Percentiles rank a stretch among this genome's conserved stretches.
Evolutionary conservation across 1,140 invertebrate genomes (phyloP).

Genomic region (Diorhabda carinulata): DNA sequence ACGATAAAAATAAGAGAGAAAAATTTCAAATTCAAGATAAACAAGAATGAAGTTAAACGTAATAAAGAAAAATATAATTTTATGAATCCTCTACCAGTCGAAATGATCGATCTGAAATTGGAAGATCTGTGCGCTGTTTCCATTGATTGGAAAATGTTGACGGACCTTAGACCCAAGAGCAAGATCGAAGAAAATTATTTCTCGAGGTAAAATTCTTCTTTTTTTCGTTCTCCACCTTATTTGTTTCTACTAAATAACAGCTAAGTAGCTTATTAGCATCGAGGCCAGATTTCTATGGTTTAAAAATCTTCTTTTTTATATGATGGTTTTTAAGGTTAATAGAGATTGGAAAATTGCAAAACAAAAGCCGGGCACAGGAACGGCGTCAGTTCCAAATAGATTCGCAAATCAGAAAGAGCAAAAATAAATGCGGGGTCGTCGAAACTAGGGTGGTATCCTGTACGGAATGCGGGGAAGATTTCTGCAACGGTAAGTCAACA

Average conservation of each 20-base stretch:
- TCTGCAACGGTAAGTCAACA: slow-evolving; percentile 63
- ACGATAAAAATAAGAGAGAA: slow-evolving; percentile 63
- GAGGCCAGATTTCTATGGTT: too few species aligned
- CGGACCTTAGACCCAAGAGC: slow-evolving; percentile 74
- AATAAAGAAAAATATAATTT: slow-evolving; percentile 62
- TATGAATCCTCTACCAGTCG: slow-evolving; percentile 74
- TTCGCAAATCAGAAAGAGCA: slow-evolving; percentile 65
- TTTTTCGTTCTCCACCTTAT: background rate
- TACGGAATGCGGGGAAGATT: slow-evolving; percentile 77
- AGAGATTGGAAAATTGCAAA: slow-evolving; percentile 73
- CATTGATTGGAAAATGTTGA: slow-evolving; percentile 93
- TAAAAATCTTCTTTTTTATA: background rate
- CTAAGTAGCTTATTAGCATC: background rate
- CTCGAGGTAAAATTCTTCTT: slow-evolving; percentile 57
- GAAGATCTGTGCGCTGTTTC: slow-evolving; percentile 77
- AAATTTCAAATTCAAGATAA: slow-evolving; percentile 64
- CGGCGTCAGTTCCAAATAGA: slow-evolving; percentile 58
- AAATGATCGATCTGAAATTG: slow-evolving; percentile 74
- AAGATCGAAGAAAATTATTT: slow-evolving; percentile 85
- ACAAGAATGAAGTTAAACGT: slow-evolving; percentile 60
- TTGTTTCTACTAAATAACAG: background rate
- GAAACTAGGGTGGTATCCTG: slow-evolving; percentile 72
- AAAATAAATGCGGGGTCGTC: slow-evolving; percentile 74
- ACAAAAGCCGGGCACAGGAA: slow-evolving; percentile 64
- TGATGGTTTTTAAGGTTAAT: slow-evolving; percentile 56